phyloP scores from a whole-genome alignment of 2,888 invertebrate species.

The Chirona hameri region DNA sequence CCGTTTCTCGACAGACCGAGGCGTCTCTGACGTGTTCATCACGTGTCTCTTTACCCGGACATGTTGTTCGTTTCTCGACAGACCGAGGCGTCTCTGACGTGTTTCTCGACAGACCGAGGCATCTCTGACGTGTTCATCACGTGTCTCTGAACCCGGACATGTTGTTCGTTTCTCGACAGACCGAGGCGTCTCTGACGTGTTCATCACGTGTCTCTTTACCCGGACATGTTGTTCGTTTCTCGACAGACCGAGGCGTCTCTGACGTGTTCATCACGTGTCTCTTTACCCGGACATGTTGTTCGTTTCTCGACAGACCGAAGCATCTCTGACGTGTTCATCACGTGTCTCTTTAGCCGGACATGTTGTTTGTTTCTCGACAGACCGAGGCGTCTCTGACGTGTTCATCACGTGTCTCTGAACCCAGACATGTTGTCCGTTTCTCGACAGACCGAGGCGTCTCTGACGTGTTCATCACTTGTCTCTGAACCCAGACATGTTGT shows the following conservation, averaged over 20 bases:
- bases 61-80: background rate
- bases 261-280: constrained; percentile 67
- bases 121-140: constrained; percentile 66
- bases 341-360: constrained; percentile 52
- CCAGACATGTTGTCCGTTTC: too few species aligned
- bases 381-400: constrained; percentile 58
- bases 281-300: too few species aligned
- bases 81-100: too few species aligned
- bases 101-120: constrained; percentile 49
- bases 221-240: background rate
- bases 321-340: constrained; percentile 63
- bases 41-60: constrained; percentile 55
- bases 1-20: constrained; percentile 44
- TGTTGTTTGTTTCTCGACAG: constrained; percentile 35
- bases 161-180: constrained; percentile 39
- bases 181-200: constrained; percentile 58
- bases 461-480: constrained; percentile 67
- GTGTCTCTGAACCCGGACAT: constrained; percentile 49
- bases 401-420: constrained; percentile 61
- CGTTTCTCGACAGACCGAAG: constrained; percentile 46
- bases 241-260: constrained; percentile 53
- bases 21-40: constrained; percentile 62
- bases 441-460: constrained; percentile 53
- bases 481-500: too few species aligned
- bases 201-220: constrained; percentile 61